Base-by-base conservation (phyloP, 2,888 invertebrate genomes). In the Drosophila anomalata region DNA sequence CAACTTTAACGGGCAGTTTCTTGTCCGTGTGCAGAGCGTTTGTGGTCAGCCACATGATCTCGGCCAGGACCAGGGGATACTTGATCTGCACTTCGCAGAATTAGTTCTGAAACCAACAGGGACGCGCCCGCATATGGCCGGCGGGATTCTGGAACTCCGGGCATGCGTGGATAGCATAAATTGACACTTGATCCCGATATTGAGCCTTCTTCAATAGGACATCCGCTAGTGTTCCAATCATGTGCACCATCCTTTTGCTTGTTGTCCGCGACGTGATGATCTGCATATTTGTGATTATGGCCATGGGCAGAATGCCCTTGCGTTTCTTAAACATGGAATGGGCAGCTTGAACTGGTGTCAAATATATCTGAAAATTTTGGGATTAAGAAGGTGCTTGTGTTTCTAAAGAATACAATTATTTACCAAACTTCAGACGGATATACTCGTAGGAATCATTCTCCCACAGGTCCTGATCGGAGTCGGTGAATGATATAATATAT, bases 171-270 rank as follows among this genome's bases (percentile, higher is more conserved):
- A 94, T 48, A 99, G 92, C 92, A 99, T 95, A 47, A 95, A 94
- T 91, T 99, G 98, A 14, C 88, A 99, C 95, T 91, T 99, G 97
- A 71, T 97, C 97, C 86, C 96, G 97, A 92, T 98, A 99, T 22
- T 96, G 91, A 83, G 97, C 96, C 92, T 98, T 98, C 92, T 97
- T 98, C 71, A 98, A 93, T 12, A 99, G 93, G 53, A 98, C 94
- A 86, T 97, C 97, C 46, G 98, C 97, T 47, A 99, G 93, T 1
- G 97, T 96, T 51, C 99, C 99, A 73, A 97, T 96, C 97, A 99
- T 98, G 91, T 99, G 98, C 17, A 99, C 99, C 99, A 92, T 99
- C 99, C 89, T 97, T 96, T 90, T 98, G 97, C 66, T 96, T 93
- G 9, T 95, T 94, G 84, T 95, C 94, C 7, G 95, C 93, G 94